These are phyloP conservation scores for Parotia lawesii DNA, from an alignment of 2,113 vertebrate genomes.

Conservation along the genomic window DNA sequence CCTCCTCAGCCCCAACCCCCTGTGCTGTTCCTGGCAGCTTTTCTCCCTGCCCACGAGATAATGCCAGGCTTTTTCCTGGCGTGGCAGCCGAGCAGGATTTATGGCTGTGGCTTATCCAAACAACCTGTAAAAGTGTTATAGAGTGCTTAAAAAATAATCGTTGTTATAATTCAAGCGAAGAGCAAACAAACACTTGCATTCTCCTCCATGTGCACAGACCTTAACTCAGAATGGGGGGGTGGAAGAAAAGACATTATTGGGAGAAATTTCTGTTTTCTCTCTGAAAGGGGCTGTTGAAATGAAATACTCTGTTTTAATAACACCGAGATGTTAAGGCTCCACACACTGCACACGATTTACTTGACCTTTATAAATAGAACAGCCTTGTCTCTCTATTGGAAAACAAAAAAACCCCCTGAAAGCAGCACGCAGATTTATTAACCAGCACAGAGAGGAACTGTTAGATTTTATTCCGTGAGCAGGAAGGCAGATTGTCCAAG, in stretches of 20 bases:
- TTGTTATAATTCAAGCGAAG: neutral
- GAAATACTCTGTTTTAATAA: conserved; percentile 27
- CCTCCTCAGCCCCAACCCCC: neutral
- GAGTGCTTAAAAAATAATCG: neutral
- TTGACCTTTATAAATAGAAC: conserved; percentile 36
- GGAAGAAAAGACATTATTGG: neutral
- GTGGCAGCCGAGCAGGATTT: neutral
- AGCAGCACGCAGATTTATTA: neutral
- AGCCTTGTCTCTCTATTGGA: neutral
- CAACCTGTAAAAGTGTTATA: conserved; percentile 10
- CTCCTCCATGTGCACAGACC: neutral
- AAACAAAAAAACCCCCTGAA: neutral
- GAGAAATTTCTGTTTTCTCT: neutral
- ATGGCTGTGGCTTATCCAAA: conserved; percentile 14
- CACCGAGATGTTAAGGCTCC: neutral
- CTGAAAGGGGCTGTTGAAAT: neutral
- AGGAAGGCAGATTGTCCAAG: neutral
- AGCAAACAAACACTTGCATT: neutral
- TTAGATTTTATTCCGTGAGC: neutral
- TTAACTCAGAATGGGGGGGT: neutral
- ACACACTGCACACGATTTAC: neutral
- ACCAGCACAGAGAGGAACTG: neutral
- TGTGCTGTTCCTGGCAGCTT: neutral
- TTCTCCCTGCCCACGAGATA: neutral
- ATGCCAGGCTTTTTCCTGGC: neutral